phyloP scores from a whole-genome alignment of 2,888 invertebrate species.

The Scaptodrosophila latifasciaeformis region DNA sequence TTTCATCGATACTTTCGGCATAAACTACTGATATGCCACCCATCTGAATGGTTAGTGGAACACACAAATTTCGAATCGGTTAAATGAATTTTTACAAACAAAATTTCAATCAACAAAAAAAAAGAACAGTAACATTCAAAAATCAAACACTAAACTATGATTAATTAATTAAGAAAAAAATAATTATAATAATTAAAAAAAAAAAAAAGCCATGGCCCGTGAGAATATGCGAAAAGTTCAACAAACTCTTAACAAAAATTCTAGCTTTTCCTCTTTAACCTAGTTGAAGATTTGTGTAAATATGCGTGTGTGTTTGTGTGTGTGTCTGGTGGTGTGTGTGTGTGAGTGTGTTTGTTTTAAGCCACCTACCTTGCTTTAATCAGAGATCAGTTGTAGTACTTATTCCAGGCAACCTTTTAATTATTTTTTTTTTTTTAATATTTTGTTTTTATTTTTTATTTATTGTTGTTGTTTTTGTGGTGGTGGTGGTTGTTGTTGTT shows the following conservation, averaged over 20 bases:
- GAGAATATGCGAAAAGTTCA: too few species aligned
- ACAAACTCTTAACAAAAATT: too few species aligned
- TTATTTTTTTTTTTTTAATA: too few species aligned
- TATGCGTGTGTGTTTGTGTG: conserved; percentile 4
- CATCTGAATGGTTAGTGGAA: conserved; percentile 42
- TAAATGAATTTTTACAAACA: too few species aligned
- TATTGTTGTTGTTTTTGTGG: conserved; percentile 36
- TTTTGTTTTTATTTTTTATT: conserved; percentile 68
- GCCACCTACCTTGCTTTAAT: conserved; percentile 69
- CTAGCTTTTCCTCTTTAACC: too few species aligned
- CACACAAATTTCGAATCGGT: too few species aligned
- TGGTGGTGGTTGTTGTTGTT: conserved; percentile 44
- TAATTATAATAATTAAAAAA: neutral
- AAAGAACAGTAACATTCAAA: neutral
- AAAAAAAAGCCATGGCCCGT: too few species aligned
- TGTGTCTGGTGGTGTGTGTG: neutral
- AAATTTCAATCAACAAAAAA: neutral
- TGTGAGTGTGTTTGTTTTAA: conserved; percentile 2
- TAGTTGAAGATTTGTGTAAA: neutral
- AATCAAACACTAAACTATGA: neutral
- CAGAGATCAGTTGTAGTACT: conserved; percentile 75
- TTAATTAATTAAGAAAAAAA: neutral
- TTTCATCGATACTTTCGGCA: conserved; percentile 30
- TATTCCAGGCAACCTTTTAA: conserved; percentile 75
- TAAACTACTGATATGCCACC: conserved; percentile 36